These are phyloP conservation scores for Drosophila seguyi DNA, from an alignment of 1,140 invertebrate genomes.

Conservation along the genomic window DNA sequence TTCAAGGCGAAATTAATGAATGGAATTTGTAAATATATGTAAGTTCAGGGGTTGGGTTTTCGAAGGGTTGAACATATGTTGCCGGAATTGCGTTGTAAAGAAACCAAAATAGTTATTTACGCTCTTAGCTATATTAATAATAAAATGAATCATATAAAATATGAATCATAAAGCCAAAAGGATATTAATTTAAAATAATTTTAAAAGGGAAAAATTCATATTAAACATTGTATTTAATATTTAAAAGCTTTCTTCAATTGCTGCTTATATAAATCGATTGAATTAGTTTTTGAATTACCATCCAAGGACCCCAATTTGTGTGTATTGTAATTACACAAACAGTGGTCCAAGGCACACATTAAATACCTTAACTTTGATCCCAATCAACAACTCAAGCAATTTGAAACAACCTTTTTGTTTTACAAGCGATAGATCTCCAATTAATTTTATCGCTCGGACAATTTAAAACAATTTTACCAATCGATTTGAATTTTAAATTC, in stretches of 20 bases:
- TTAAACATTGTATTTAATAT: background rate
- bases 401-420: slow-evolving; percentile 1
- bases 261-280: too few species aligned
- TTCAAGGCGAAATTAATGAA: slow-evolving; percentile 13
- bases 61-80: slow-evolving; percentile 2
- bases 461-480: slow-evolving; percentile 14
- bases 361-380: background rate
- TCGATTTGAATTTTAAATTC: slow-evolving; percentile 21
- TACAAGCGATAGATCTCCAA: background rate
- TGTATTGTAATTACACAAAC: background rate
- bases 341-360: background rate
- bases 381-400: background rate
- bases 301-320: background rate
- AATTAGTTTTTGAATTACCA: background rate
- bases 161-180: too few species aligned
- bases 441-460: background rate
- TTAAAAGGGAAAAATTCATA: too few species aligned
- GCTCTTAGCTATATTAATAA: background rate
- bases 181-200: background rate
- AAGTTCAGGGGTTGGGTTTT: background rate
- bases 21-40: background rate
- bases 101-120: background rate
- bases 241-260: background rate
- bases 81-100: background rate
- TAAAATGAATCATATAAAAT: background rate